Evolutionary conservation across 1,140 invertebrate genomes (phyloP).

Genomic region (Diploscapter pachys): DNA sequence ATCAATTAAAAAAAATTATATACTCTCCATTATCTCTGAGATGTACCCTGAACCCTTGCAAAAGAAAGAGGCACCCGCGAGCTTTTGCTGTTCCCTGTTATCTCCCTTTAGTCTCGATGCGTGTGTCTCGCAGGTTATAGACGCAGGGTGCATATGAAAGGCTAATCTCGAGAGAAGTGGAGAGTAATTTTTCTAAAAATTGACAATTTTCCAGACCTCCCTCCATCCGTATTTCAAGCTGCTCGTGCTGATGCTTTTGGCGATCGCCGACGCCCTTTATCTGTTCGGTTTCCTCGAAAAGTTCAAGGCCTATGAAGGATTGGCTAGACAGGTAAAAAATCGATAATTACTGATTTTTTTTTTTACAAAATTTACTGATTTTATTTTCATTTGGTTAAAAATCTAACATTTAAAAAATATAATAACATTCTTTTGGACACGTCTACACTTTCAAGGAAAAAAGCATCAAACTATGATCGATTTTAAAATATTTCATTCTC

Average conservation of each 20-base stretch:
- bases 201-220: too few species aligned
- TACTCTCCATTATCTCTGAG: too few species aligned
- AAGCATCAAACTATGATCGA: background rate
- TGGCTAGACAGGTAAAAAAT: constrained; percentile 7
- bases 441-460: background rate
- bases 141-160: too few species aligned
- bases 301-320: constrained; percentile 13
- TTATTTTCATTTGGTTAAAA: background rate
- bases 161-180: too few species aligned
- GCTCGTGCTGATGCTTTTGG: constrained; percentile 14
- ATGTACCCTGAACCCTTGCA: too few species aligned
- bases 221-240: background rate
- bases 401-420: background rate
- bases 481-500: background rate
- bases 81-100: too few species aligned
- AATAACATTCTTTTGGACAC: background rate
- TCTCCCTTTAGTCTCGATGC: too few species aligned
- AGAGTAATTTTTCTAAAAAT: too few species aligned
- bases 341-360: background rate
- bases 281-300: constrained; percentile 19
- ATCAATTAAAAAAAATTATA: too few species aligned
- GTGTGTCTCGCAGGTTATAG: too few species aligned
- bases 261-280: constrained; percentile 22
- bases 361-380: background rate
- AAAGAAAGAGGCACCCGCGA: too few species aligned